A percentile compares a stretch with the other conserved stretches of the same genome.
These are phyloP conservation scores for Ctenosaura bakeri DNA, from an alignment of 2,797 vertebrate genomes.

Conservation along the genomic window DNA sequence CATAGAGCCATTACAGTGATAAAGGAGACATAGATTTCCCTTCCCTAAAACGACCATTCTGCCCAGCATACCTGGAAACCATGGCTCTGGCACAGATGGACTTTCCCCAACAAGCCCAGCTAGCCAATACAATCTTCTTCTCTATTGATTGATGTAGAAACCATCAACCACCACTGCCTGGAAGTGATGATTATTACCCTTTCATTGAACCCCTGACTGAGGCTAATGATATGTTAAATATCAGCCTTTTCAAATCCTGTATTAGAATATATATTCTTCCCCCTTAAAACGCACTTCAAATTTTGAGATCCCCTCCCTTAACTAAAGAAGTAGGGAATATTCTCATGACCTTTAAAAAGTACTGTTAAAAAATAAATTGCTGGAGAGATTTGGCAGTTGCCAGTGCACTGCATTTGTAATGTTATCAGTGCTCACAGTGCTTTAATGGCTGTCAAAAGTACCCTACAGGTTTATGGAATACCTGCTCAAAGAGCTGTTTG, in stretches of 20 bases:
- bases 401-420: constrained; percentile 48
- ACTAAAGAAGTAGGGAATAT: constrained; percentile 50
- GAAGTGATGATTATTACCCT: too few relatives aligned
- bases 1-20: not conserved
- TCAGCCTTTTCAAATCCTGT: not conserved
- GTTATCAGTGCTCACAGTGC: constrained; percentile 41
- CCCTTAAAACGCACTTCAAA: not conserved
- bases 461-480: constrained; percentile 54
- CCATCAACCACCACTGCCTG: too few relatives aligned
- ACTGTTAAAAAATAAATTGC: constrained; percentile 24
- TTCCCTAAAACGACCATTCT: not conserved
- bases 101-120: too few relatives aligned
- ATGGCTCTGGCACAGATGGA: too few relatives aligned
- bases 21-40: not conserved
- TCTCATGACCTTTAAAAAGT: constrained; percentile 44
- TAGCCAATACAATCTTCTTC: too few relatives aligned
- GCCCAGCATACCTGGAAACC: too few relatives aligned
- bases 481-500: constrained; percentile 61
- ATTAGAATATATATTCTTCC: constrained; percentile 10
- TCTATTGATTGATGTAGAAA: too few relatives aligned
- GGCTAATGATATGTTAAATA: not conserved
- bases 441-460: constrained; percentile 58
- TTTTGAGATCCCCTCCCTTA: constrained; percentile 15
- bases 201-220: too few relatives aligned
- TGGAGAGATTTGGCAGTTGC: constrained; percentile 41